Evolutionary conservation across 2,888 invertebrate genomes (phyloP).

Genomic region (Xylota segnis): DNA sequence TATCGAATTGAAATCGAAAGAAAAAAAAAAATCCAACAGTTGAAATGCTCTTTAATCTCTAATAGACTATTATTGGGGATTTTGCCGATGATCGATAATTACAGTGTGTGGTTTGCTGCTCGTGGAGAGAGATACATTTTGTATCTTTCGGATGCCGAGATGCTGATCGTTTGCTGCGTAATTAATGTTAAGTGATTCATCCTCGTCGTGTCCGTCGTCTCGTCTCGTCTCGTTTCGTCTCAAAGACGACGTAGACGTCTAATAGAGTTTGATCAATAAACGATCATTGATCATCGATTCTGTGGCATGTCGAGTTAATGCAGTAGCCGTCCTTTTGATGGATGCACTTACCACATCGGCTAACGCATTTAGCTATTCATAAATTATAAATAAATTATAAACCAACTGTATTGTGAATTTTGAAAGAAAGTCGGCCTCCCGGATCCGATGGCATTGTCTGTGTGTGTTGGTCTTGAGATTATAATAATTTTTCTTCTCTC

Average conservation of each 20-base stretch:
- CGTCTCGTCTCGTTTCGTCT: neutral
- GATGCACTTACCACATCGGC: conserved; percentile 37
- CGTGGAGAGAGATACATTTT: conserved; percentile 42
- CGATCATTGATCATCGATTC: conserved; percentile 48
- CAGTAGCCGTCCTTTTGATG: conserved; percentile 38
- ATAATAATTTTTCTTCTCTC: conserved; percentile 36
- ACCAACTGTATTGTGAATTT: conserved; percentile 56
- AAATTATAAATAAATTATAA: conserved; percentile 53
- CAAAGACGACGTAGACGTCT: neutral
- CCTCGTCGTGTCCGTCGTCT: neutral
- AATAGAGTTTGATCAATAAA: conserved; percentile 62
- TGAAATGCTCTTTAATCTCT: conserved; percentile 57
- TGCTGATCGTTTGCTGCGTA: conserved; percentile 75
- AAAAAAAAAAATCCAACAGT: neutral
- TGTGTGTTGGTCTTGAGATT: conserved; percentile 7
- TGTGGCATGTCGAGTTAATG: conserved; percentile 24
- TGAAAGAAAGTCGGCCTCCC: conserved; percentile 35
- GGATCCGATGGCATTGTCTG: conserved; percentile 21
- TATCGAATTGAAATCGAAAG: conserved; percentile 41
- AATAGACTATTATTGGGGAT: conserved; percentile 62
- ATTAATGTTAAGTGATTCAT: conserved; percentile 77
- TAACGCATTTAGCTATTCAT: conserved; percentile 17
- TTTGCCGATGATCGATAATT: conserved; percentile 69
- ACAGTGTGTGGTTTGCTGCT: conserved; percentile 17
- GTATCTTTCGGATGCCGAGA: conserved; percentile 40